Conservation (phyloP, 1,140 invertebrate genomes). For the Sycophila sp. region DNA sequence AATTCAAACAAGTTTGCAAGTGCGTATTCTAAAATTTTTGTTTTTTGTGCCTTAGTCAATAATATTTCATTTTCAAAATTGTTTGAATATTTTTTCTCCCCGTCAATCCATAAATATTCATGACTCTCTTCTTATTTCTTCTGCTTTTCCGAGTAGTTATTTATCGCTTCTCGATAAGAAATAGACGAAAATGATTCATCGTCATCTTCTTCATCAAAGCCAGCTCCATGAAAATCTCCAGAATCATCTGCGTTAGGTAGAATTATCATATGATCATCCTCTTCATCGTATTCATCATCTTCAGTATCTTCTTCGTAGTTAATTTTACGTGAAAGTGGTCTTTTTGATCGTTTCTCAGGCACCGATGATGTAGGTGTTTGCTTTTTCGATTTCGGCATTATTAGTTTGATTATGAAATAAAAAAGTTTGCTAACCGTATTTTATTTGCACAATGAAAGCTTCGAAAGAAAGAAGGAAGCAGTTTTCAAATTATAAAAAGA, state of each 20-base stretch:
- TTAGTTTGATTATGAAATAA: no score
- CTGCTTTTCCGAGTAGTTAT: background rate
- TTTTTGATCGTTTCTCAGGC: no score
- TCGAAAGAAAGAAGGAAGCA: no score
- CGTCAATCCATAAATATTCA: background rate
- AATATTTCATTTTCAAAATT: background rate
- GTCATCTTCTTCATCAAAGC: background rate
- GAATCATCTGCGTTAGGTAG: background rate
- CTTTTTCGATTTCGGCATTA: no score
- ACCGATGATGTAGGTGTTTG: no score
- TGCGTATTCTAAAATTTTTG: background rate
- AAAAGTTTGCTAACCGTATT: no score
- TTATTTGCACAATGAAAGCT: no score
- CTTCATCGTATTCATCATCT: background rate
- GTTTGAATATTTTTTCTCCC: background rate
- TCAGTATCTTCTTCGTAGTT: no score
- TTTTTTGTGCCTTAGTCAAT: no score
- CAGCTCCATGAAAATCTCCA: background rate
- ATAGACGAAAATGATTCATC: background rate
- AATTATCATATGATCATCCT: background rate
- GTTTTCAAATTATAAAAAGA: no score
- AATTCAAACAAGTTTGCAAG: slow-evolving; percentile 40
- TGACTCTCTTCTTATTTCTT: background rate
- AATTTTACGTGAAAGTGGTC: no score
- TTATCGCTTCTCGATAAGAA: background rate